Base-by-base conservation (phyloP, 1,140 invertebrate genomes). In the Zaprionus kolodkinae region DNA sequence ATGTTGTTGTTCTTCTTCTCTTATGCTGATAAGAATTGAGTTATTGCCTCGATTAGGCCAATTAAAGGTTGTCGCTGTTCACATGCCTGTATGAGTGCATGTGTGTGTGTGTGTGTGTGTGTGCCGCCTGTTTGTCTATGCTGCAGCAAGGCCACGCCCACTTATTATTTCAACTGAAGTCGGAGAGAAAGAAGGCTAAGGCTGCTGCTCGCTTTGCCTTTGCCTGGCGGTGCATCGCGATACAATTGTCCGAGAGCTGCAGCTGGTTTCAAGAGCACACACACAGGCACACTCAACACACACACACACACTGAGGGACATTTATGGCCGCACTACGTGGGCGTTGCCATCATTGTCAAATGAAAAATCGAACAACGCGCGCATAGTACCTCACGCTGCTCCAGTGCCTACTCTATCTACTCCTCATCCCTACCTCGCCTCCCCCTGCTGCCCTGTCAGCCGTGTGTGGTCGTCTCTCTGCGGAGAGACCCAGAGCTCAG, bases 191-290 rank as follows among this genome's bases (percentile, higher is more conserved):
- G 27, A 3, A 54, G 66, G 79, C 71, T 71, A 40, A 55, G 25
- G 72, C 71, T 66, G 77, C 63, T 74, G 54, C 61, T 60, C 48
- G 27, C 27, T 72, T 79, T 73, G 30, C 40, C 25, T 67, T 73
- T 84, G 84, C 84, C 84, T 70, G 73, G 73, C 84, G 84, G 84
- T 80, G 73, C 83, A 87, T 88, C 84, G 84, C 84, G 84, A 87
- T 87, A 87, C 80, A 84, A 87, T 87, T 87, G 83, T 88, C 73
- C 74, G 13, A 45, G 40, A 13, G 45, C 11, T 50, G 40, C 40
- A 45, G 40, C 40, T 45, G n/a, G 40, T 45, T 45, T 45, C 40
- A 45, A 45, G 40, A 3, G 60, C 27, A 68, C 36, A 48, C 52
- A 66, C n/a, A 79, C 50, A 30, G 65, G 62, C n/a, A 79, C 50